These are phyloP conservation scores for Argopecten irradians DNA, from an alignment of 1,140 invertebrate genomes.

Conservation along the genomic window DNA sequence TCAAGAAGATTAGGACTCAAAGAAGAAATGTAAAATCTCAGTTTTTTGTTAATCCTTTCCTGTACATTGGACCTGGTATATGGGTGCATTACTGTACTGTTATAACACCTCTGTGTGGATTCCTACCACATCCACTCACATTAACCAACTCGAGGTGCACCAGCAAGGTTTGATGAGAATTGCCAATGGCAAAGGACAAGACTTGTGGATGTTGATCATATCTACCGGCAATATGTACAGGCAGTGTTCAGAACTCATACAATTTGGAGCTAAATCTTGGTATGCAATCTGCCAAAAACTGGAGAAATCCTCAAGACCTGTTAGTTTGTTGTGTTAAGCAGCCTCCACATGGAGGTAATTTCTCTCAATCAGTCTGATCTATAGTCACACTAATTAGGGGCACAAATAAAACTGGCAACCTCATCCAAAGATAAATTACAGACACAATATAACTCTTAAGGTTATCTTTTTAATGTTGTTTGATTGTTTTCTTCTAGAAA, in stretches of 20 bases:
- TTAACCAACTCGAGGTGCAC: neutral
- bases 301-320: neutral
- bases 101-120: neutral
- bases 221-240: neutral
- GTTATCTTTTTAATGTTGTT: neutral
- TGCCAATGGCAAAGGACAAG: conserved; percentile 14
- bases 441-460: neutral
- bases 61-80: neutral
- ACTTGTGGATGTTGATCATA: neutral
- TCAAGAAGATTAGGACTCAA: neutral
- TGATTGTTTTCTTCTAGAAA: neutral
- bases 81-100: neutral
- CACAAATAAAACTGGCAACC: neutral
- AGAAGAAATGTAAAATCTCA: neutral
- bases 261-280: neutral
- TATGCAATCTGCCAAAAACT: conserved; percentile 15
- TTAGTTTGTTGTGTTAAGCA: neutral
- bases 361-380: conserved; percentile 15
- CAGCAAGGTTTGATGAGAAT: neutral
- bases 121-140: neutral
- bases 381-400: neutral
- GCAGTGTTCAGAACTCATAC: neutral
- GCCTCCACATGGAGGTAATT: conserved; percentile 15
- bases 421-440: neutral
- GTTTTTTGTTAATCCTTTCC: neutral